Evolutionary conservation across 1,140 invertebrate genomes (phyloP).

Genomic region (Drosophila kikkawai): DNA sequence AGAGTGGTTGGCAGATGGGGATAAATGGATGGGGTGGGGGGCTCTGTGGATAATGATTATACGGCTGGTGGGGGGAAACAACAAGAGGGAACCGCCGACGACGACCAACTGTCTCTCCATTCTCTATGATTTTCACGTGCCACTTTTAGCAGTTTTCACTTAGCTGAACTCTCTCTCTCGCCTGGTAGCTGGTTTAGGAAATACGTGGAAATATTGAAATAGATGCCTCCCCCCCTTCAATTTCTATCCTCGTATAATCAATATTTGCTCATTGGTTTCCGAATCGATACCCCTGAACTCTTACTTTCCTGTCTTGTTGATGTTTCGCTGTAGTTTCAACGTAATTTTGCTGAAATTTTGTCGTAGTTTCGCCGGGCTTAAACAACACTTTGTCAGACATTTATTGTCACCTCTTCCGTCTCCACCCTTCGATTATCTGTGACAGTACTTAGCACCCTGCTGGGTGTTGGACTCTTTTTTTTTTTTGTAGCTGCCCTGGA

Average conservation of each 20-base stretch:
- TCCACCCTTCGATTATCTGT: conserved; percentile 12
- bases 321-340: conserved; percentile 20
- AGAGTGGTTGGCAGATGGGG: conserved; percentile 27
- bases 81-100: background rate
- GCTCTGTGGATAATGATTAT: conserved; percentile 59
- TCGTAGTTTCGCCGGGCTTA: conserved; percentile 22
- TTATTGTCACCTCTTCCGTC: conserved; percentile 39
- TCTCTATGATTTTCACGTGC: conserved; percentile 64
- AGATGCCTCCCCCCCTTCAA: conserved; percentile 11
- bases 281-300: conserved; percentile 20
- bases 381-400: conserved; percentile 39
- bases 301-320: conserved; percentile 20
- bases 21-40: conserved; percentile 5
- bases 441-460: conserved; percentile 13
- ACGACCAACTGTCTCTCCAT: conserved; percentile 16
- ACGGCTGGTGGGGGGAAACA: background rate
- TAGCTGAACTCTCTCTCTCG: conserved; percentile 32
- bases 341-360: conserved; percentile 16
- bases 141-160: conserved; percentile 61
- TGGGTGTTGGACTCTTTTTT: conserved; percentile 1
- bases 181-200: conserved; percentile 10
- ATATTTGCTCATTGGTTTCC: conserved; percentile 45
- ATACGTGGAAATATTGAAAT: conserved; percentile 48
- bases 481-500: conserved; percentile 53
- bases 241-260: conserved; percentile 12